Evolutionary conservation across 2,797 vertebrate species (phyloP), one percentile per base, ranked within the genome.

Genomic region (Thamnophis elegans): DNA sequence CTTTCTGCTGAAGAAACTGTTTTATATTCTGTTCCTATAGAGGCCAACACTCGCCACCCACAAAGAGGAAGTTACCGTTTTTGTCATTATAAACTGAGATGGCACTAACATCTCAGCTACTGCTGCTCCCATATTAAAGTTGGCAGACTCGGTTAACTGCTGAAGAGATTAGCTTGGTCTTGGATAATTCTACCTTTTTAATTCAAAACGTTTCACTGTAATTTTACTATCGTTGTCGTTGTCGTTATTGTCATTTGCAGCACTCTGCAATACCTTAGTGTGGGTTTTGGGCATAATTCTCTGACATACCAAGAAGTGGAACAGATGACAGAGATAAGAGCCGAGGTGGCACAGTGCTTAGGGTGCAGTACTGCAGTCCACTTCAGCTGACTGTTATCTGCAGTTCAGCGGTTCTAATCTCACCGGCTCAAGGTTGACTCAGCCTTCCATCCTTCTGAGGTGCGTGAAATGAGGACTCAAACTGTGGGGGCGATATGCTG

Each of bases 1-100:
- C 25, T 82, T 90, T 60, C 56, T 87, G 53, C 6, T 82, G 5
- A 22, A 93, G 88, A 89, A 91, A 54, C 65, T 32, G 12, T 60
- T 90, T 90, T 59, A 62, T 85, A 89, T 65, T 90, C 68, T 89
- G 86, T 91, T 85, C 89, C 26, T 59, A 58, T 9, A 28, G 87
- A 89, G 86, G 86, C 89, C 87, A 90, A 85, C 59, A 56, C 59
- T 68, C 12, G 7, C 68, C 89, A 91, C 91, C 86, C 86, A 94
- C 91, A 91, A 90, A 22, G 4, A 91, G 89, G 88, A 93, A 93
- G 68, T 89, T 58, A 85, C 32, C 42, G 25, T 54, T 56, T 26
- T 73, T 88, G 86, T 92, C 73, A 59, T 88, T 88, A 85, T 91
- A 89, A 85, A 90, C 47, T 54, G 78, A 89, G 32, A 89, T 47